These are phyloP conservation scores for Diorhabda carinulata DNA, from an alignment of 1,140 invertebrate genomes.

Conservation along the genomic window DNA sequence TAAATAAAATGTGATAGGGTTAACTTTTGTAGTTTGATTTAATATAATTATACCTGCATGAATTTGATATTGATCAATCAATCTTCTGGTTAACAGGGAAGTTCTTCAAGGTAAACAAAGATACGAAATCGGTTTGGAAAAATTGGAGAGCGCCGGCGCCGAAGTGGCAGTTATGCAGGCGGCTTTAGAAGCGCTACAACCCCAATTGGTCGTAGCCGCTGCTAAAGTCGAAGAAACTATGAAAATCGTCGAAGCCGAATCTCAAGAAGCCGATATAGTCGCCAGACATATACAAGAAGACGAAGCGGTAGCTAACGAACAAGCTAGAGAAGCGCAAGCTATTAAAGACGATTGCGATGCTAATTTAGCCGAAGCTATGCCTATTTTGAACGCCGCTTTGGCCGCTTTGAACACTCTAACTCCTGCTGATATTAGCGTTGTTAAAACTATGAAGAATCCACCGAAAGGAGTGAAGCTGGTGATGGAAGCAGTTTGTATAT, in stretches of 20 bases:
- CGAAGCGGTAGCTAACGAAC: constrained; percentile 59
- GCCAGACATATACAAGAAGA: constrained; percentile 46
- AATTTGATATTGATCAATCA: too few species aligned
- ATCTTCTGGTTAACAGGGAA: constrained; percentile 50
- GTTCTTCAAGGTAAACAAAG: constrained; percentile 63
- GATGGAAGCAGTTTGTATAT: constrained; percentile 94
- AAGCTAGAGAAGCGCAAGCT: constrained; percentile 72
- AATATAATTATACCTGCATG: too few species aligned
- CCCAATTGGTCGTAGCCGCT: constrained; percentile 80
- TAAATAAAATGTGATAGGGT: too few species aligned
- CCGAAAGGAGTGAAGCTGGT: constrained; percentile 89
- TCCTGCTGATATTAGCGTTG: constrained; percentile 85
- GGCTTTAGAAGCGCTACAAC: constrained; percentile 80
- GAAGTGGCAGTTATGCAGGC: constrained; percentile 84
- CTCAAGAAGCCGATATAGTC: constrained; percentile 76
- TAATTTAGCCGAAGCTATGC: constrained; percentile 89
- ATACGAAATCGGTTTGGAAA: constrained; percentile 83
- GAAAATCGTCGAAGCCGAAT: constrained; percentile 76
- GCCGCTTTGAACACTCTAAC: constrained; percentile 89
- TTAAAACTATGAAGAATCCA: constrained; percentile 97
- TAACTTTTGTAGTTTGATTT: too few species aligned
- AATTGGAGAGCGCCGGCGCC: constrained; percentile 76
- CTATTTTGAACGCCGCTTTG: constrained; percentile 86
- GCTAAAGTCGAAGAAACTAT: constrained; percentile 78
- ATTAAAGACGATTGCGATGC: constrained; percentile 96